phyloP scores from a whole-genome alignment of 1,140 invertebrate species.

The Lucilia sericata region DNA sequence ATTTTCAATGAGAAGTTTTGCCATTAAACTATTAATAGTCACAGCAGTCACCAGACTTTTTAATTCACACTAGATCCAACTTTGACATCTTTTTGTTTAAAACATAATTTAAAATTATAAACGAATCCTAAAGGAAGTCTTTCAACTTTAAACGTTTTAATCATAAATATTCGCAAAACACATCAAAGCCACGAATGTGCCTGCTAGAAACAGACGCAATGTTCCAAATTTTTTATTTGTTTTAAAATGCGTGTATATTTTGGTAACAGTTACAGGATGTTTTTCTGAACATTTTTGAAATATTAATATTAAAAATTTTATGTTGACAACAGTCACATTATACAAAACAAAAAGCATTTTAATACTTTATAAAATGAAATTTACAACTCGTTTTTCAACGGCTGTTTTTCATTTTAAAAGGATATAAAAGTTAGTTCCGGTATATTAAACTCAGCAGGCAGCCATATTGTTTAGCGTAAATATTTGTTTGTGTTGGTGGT shows the following conservation, averaged over 20 bases:
- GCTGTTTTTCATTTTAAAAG: background rate
- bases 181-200: background rate
- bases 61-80: too few relatives aligned
- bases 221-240: background rate
- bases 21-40: too few relatives aligned
- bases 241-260: background rate
- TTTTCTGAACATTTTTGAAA: too few relatives aligned
- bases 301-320: background rate
- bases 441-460: slow-evolving; percentile 1
- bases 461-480: background rate
- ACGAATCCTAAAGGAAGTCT: too few relatives aligned
- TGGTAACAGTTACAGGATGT: too few relatives aligned
- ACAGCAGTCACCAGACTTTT: too few relatives aligned
- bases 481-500: background rate
- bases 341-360: background rate
- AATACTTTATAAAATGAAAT: background rate
- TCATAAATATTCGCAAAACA: background rate
- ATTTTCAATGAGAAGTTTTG: too few relatives aligned
- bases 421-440: slow-evolving; percentile 13
- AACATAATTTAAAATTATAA: too few relatives aligned
- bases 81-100: too few relatives aligned
- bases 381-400: slow-evolving; percentile 2
- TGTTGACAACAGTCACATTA: background rate
- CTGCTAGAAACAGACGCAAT: background rate
- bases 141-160: too few relatives aligned